phyloP scores from a whole-genome alignment of 2,113 vertebrate genomes.

The Burhinus bistriatus region DNA sequence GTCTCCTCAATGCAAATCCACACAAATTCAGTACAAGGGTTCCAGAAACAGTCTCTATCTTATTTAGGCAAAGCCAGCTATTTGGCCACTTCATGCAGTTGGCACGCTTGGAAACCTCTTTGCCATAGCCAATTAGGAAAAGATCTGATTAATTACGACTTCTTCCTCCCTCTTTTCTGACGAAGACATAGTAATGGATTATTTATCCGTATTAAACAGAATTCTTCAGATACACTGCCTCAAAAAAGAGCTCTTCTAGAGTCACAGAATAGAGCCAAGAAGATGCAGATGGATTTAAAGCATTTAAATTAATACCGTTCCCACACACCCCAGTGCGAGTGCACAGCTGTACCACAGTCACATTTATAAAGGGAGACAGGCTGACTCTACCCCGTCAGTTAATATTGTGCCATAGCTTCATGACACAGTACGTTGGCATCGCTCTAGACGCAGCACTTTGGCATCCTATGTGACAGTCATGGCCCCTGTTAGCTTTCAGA shows the following conservation, averaged over 20 bases:
- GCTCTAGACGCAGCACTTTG: not conserved
- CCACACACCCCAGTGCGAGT: not conserved
- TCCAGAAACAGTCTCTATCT: not conserved
- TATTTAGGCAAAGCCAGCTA: not conserved
- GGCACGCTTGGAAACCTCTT: not conserved
- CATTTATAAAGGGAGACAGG: not conserved
- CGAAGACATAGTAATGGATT: not conserved
- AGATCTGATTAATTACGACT: slow-evolving; percentile 48
- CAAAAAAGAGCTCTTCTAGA: not conserved
- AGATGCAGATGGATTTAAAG: slow-evolving; percentile 29
- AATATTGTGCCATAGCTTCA: not conserved
- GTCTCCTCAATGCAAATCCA: not conserved
- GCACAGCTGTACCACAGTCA: not conserved
- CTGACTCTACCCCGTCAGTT: slow-evolving; percentile 7
- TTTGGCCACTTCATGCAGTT: not conserved
- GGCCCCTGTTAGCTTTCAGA: not conserved
- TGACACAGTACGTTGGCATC: not conserved
- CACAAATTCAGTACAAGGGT: not conserved
- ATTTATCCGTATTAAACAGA: not conserved
- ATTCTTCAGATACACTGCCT: not conserved
- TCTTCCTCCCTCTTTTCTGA: slow-evolving; percentile 2
- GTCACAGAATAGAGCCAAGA: not conserved
- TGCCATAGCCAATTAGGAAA: slow-evolving; percentile 27
- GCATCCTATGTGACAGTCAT: not conserved
- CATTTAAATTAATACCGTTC: not conserved